Evolutionary conservation across 2,888 invertebrate genomes (phyloP), one percentile per base, ranked within the genome.

Genomic region (Acanthosepion esculentum): DNA sequence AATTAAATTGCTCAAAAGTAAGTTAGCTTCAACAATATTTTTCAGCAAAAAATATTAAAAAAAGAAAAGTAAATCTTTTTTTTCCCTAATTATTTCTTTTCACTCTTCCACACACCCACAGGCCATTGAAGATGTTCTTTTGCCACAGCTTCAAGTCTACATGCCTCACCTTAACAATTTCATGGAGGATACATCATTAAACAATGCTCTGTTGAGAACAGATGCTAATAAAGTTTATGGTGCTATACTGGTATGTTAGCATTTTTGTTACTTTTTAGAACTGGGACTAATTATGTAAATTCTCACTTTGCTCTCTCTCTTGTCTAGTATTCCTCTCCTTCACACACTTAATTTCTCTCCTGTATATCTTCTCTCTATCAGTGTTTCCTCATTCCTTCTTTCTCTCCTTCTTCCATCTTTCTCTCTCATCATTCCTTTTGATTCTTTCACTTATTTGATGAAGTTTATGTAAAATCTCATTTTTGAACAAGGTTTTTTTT

Each of bases 221-320:
- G 97, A 97, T 95, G 97, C 97, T 33, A 96, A 96, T 94, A 97
- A 97, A 95, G 97, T 97, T 18, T 95, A 97, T 95, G 97, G 97
- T 78, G 97, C 97, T 94, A 95, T 97, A 20, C 95, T 97, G 96
- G 97, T 97, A 96, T 95, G 96, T 95, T 33, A 64, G 0, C 53
- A 48, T 10, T 64, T 48, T 64, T 50, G 50, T 41, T 41, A 41
- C 41, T 41, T 41, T 41, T 41, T 50, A 50, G 7, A 50, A 50
- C 50, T 50, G 7, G 41, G 15, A 50, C 5, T 50, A 8, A 50
- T 50, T 50, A 12, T 50, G 50, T 59, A 23, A 15, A 6, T 59
- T 59, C 59, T 20, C 59, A 59, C 15, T 26, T 20, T 26, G 0
- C 59, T 59, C 59, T 59, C 59, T 59, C 59, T 59, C 59, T 59